Evolutionary conservation across 1,140 invertebrate species (phyloP).

Genomic region (Leguminivora glycinivorella): DNA sequence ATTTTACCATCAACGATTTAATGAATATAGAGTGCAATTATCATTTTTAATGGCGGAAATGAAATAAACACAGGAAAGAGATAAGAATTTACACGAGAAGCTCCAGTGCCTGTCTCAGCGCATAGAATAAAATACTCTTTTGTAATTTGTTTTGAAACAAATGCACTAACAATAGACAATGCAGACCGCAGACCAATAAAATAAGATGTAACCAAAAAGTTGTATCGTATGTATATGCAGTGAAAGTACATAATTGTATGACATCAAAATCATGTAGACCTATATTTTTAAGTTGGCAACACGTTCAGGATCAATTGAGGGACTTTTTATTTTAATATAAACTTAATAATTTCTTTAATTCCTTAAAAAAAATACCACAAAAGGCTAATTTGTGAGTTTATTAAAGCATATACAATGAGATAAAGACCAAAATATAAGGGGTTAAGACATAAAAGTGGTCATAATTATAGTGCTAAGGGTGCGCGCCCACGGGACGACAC

Average conservation of each 20-base stretch:
- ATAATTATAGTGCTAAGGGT: too few relatives aligned
- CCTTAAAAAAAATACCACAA: background rate
- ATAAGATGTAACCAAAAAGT: background rate
- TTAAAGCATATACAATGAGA: too few relatives aligned
- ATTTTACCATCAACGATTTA: background rate
- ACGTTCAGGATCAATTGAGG: background rate
- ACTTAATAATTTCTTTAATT: background rate
- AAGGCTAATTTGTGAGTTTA: background rate
- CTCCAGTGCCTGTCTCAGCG: too few relatives aligned
- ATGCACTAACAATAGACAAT: background rate
- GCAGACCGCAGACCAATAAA: background rate
- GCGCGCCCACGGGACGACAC: too few relatives aligned
- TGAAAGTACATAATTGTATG: background rate
- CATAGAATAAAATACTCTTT: background rate
- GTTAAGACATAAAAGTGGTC: too few relatives aligned
- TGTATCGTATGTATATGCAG: background rate
- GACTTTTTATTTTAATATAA: background rate
- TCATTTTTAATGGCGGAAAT: background rate
- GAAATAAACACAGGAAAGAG: background rate
- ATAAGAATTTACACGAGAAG: background rate
- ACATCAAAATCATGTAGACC: background rate
- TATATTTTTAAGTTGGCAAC: slow-evolving; percentile 2
- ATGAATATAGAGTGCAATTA: background rate
- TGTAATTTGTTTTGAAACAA: too few relatives aligned
- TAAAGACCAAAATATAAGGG: too few relatives aligned